Percentiles rank a stretch among this genome's conserved stretches.
These are phyloP conservation scores for Elephas maximus DNA, from an alignment of 2,113 vertebrate species.

Conservation along the genomic window DNA sequence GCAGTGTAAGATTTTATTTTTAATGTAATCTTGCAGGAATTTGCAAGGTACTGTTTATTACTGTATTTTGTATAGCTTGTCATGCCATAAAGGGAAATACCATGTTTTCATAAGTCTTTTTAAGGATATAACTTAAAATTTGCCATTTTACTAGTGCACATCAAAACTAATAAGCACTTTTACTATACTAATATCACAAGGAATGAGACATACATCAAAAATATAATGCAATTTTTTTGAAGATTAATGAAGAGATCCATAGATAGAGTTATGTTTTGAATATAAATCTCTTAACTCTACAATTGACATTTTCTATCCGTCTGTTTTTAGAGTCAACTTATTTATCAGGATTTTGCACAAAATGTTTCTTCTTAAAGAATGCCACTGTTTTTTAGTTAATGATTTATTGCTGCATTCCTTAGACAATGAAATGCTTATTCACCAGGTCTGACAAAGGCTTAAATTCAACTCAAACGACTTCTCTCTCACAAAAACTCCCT, in stretches of 20 bases:
- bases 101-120: background rate
- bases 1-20: background rate
- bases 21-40: background rate
- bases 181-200: background rate
- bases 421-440: background rate
- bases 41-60: background rate
- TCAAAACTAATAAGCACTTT: background rate
- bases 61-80: background rate
- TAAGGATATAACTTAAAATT: slow-evolving; percentile 4
- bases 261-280: background rate
- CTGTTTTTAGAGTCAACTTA: background rate
- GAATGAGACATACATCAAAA: background rate
- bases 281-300: background rate
- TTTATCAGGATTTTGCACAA: background rate
- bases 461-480: background rate
- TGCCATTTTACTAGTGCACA: background rate
- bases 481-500: background rate
- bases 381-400: background rate
- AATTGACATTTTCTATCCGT: background rate
- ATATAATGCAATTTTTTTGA: background rate
- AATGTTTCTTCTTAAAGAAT: background rate
- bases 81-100: background rate
- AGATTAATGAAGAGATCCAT: background rate
- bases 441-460: background rate
- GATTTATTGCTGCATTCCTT: background rate